Evolutionary conservation across 1,140 invertebrate genomes (phyloP).

Genomic region (Drosophila tropicalis): DNA sequence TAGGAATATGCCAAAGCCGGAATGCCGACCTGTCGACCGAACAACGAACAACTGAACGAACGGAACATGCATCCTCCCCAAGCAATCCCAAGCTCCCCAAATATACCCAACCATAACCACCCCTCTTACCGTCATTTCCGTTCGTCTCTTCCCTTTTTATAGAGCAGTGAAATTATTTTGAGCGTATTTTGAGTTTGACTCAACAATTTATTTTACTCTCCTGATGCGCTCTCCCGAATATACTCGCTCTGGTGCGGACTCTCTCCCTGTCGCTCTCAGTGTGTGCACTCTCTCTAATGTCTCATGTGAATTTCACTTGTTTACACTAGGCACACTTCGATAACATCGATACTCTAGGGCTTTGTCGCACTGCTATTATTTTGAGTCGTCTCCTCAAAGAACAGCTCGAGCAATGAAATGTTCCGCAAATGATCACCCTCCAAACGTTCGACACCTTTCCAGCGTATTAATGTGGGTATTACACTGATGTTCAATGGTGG

Average conservation of each 20-base stretch:
- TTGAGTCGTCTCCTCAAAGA: conserved; percentile 55
- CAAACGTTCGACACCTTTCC: conserved; percentile 60
- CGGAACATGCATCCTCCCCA: background rate
- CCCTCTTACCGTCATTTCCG: background rate
- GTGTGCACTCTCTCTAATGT: background rate
- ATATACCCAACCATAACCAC: background rate
- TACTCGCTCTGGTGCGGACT: conserved; percentile 2
- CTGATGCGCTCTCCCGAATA: background rate
- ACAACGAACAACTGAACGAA: conserved; percentile 5
- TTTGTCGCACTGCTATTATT: conserved; percentile 6
- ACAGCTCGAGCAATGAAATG: conserved; percentile 41
- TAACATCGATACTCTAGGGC: background rate
- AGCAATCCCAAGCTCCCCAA: background rate
- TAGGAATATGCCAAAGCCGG: conserved; percentile 19
- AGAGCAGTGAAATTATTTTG: background rate
- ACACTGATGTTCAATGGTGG: conserved; percentile 24
- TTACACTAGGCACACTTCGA: conserved; percentile 25
- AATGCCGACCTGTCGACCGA: conserved; percentile 41
- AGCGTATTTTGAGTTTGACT: conserved; percentile 28
- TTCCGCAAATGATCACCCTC: conserved; percentile 54
- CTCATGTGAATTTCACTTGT: background rate
- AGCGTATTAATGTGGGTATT: conserved; percentile 54
- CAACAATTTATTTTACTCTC: conserved; percentile 18
- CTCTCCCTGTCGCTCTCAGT: background rate
- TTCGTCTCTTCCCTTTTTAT: background rate